Percentiles rank a stretch among this genome's conserved stretches.
Conservation (phyloP, 2,888 invertebrate species). For the Falcaria lacertinaria region DNA sequence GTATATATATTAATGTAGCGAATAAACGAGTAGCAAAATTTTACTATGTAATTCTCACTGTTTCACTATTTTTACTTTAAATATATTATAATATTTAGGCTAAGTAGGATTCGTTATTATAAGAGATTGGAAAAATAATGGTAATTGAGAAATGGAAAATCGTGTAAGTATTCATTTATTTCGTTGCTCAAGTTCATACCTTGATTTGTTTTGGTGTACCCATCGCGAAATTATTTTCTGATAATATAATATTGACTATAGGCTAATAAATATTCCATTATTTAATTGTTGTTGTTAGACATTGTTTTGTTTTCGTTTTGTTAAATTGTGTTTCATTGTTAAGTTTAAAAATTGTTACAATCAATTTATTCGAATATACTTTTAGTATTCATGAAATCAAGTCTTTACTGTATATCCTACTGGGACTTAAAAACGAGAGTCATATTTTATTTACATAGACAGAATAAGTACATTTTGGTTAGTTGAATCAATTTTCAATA, state of each 20-base stretch:
- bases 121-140: constrained; percentile 13
- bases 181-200: constrained; percentile 14
- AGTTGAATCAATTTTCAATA: too few species aligned
- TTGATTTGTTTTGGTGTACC: too few species aligned
- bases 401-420: too few species aligned
- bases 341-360: neutral
- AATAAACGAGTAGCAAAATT: constrained; percentile 52
- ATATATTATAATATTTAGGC: constrained; percentile 35
- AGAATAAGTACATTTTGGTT: neutral
- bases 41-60: constrained; percentile 63
- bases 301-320: neutral
- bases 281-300: neutral
- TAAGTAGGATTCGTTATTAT: constrained; percentile 39
- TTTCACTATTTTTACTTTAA: constrained; percentile 60
- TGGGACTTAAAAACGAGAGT: too few species aligned
- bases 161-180: constrained; percentile 18
- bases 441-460: too few species aligned
- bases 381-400: too few species aligned
- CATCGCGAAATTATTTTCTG: too few species aligned
- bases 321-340: neutral
- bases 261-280: too few species aligned
- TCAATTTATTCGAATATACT: neutral
- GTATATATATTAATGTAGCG: constrained; percentile 33
- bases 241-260: too few species aligned
- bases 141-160: constrained; percentile 7